Percentiles rank a stretch among this genome's conserved stretches.
These are phyloP conservation scores for Chloropsis cyanopogon DNA, from an alignment of 2,113 vertebrate species.

Conservation along the genomic window DNA sequence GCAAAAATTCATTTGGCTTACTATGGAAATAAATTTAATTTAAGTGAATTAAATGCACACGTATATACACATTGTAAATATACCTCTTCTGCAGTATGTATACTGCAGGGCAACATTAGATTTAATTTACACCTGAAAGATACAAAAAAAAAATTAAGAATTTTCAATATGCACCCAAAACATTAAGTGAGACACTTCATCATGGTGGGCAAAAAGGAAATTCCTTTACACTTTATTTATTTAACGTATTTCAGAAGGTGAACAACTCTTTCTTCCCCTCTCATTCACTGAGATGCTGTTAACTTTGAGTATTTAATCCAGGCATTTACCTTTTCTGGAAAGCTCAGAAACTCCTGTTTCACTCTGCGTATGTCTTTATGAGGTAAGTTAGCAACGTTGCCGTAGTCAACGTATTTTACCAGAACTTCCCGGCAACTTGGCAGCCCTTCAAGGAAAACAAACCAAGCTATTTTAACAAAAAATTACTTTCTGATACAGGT, in stretches of 20 bases:
- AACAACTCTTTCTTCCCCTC: not conserved
- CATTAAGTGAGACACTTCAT: not conserved
- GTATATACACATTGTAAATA: not conserved
- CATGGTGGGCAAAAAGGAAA: not conserved
- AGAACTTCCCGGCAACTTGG: conserved; percentile 75
- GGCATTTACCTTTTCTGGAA: conserved; percentile 82
- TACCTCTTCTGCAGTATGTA: not conserved
- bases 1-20: not conserved
- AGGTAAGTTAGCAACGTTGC: conserved; percentile 74
- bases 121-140: not conserved
- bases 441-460: conserved; percentile 73
- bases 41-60: not conserved
- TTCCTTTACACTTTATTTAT: not conserved
- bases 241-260: not conserved
- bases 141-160: not conserved
- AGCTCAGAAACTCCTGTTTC: conserved; percentile 83
- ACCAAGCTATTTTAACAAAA: not conserved
- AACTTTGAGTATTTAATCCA: not conserved
- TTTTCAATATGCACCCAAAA: not conserved
- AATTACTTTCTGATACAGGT: not conserved
- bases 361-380: conserved; percentile 80
- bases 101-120: not conserved
- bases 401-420: conserved; percentile 86
- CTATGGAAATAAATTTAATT: not conserved
- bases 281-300: not conserved